Evolutionary conservation across 2,797 vertebrate genomes (phyloP).

Genomic region (Semotilus atromaculatus): DNA sequence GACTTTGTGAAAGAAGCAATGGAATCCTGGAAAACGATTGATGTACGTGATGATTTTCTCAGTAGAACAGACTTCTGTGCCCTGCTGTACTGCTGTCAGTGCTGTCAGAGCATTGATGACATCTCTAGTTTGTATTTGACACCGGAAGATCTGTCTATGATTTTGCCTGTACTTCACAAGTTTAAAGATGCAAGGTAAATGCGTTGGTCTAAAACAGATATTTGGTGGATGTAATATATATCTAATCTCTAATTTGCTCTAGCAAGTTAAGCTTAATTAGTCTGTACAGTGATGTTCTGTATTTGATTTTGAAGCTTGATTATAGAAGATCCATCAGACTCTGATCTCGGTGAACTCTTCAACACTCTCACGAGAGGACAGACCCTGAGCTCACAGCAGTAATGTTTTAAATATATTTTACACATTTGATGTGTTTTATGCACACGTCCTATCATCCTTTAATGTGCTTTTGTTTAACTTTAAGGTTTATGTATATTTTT

Average conservation of each 20-base stretch:
- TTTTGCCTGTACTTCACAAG: background rate
- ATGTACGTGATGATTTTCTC: rapidly evolving
- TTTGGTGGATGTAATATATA: background rate
- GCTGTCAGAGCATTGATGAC: background rate
- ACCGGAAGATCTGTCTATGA: background rate
- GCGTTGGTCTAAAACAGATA: background rate
- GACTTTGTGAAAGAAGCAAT: background rate
- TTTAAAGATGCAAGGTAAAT: background rate
- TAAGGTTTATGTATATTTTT: no score
- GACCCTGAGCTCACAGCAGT: background rate
- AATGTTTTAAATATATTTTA: background rate
- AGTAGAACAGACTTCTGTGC: slow-evolving; percentile 8
- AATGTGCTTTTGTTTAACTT: background rate
- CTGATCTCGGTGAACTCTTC: background rate
- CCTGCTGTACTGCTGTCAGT: slow-evolving; percentile 32
- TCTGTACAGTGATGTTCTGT: background rate
- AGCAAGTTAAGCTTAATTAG: background rate
- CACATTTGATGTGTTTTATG: background rate
- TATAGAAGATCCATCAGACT: background rate
- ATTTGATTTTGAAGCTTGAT: background rate
- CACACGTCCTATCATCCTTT: background rate
- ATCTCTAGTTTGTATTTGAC: rapidly evolving
- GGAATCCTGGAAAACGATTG: background rate
- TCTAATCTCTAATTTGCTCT: background rate
- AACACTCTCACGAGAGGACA: background rate